Conservation (phyloP, 2,113 vertebrate genomes). For the Mionectes macconnelli region DNA sequence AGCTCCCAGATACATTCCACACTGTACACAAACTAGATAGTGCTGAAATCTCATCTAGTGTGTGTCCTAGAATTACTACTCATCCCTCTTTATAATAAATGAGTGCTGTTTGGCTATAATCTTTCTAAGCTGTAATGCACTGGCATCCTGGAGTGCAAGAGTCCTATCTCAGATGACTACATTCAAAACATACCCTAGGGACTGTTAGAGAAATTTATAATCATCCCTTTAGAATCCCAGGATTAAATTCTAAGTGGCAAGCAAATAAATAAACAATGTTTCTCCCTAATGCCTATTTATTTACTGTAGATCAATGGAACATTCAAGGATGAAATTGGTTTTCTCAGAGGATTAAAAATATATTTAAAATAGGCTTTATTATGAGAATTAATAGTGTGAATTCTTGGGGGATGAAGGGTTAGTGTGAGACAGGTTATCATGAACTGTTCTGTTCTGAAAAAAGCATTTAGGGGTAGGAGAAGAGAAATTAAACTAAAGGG, state of each 20-base stretch:
- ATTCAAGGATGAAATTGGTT: conserved; percentile 61
- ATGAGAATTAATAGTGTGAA: neutral
- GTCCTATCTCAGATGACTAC: conserved; percentile 32
- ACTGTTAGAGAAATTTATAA: conserved; percentile 54
- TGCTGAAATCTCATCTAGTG: neutral
- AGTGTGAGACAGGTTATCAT: neutral
- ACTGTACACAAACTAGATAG: neutral
- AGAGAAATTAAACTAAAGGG: neutral
- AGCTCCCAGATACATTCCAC: neutral
- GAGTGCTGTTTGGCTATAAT: conserved; percentile 26
- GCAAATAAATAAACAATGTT: conserved; percentile 57
- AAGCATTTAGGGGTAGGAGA: neutral
- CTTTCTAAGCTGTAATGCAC: conserved; percentile 21
- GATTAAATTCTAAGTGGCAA: conserved; percentile 57
- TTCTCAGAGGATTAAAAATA: conserved; percentile 46
- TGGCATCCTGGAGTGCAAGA: neutral
- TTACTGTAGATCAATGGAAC: conserved; percentile 57
- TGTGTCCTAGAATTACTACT: neutral
- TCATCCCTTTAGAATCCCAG: conserved; percentile 21
- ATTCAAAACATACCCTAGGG: conserved; percentile 25
- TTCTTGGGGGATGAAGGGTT: neutral
- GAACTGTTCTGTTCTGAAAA: neutral
- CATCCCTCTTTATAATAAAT: conserved; percentile 39
- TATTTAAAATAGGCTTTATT: conserved; percentile 50
- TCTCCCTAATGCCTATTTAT: conserved; percentile 56